Evolutionary conservation across 2,888 invertebrate species (phyloP).

Genomic region (Antheraea yamamai): DNA sequence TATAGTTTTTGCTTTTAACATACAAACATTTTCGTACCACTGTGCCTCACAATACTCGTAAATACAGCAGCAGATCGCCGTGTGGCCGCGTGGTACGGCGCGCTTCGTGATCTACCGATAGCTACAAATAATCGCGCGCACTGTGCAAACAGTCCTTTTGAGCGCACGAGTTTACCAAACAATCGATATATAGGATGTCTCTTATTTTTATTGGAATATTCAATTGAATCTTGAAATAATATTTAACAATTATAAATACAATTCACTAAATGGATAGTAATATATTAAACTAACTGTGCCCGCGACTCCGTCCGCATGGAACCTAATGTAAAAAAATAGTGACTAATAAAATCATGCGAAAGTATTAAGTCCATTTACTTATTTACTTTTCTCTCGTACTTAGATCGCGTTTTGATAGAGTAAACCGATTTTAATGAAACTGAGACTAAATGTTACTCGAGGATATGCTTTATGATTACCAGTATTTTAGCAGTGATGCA

Average conservation of each 20-base stretch:
- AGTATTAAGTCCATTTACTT: too few relatives aligned
- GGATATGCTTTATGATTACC: too few relatives aligned
- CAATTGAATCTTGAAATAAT: not conserved
- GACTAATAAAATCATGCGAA: too few relatives aligned
- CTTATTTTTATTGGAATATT: not conserved
- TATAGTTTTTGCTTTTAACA: not conserved
- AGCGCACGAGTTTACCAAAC: conserved; percentile 56
- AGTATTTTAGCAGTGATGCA: too few relatives aligned
- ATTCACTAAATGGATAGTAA: not conserved
- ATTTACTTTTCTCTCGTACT: too few relatives aligned
- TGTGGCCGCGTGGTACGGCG: conserved; percentile 22
- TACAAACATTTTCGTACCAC: not conserved
- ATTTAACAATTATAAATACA: not conserved
- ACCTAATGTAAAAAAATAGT: too few relatives aligned
- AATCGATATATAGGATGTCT: conserved; percentile 40
- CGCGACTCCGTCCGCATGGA: too few relatives aligned
- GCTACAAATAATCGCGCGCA: conserved; percentile 58
- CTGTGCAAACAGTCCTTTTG: conserved; percentile 62
- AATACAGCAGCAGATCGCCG: not conserved
- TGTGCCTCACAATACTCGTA: not conserved
- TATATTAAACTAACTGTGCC: too few relatives aligned
- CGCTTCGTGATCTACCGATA: conserved; percentile 56
- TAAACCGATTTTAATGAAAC: too few relatives aligned
- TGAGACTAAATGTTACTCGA: too few relatives aligned
- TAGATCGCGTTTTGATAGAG: too few relatives aligned